These are phyloP conservation scores for Zaprionus kolodkinae DNA, from an alignment of 1,140 invertebrate species.

Conservation along the genomic window DNA sequence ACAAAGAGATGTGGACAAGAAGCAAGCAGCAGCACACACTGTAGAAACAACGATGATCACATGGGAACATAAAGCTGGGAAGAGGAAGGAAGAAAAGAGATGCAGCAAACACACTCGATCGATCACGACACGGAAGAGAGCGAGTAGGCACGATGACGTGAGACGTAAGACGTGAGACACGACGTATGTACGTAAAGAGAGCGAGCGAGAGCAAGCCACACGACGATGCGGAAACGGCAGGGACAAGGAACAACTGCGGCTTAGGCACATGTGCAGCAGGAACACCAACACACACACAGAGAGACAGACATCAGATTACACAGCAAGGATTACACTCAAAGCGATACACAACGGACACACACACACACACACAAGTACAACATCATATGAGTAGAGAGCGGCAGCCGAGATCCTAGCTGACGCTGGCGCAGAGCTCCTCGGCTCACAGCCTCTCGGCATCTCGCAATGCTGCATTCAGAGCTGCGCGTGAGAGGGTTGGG, in stretches of 20 bases:
- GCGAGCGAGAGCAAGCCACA: background rate
- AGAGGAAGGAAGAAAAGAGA: background rate
- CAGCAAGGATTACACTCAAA: background rate
- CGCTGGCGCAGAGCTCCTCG: slow-evolving; percentile 11
- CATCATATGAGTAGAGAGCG: background rate
- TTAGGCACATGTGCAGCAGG: too few relatives aligned
- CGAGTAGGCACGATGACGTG: slow-evolving; percentile 19
- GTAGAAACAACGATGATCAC: slow-evolving; percentile 3
- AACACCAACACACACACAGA: too few relatives aligned
- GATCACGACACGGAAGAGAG: slow-evolving; percentile 32
- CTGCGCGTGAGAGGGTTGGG: too few relatives aligned
- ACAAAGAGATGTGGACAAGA: slow-evolving; percentile 20
- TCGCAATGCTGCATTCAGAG: too few relatives aligned
- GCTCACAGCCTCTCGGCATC: background rate
- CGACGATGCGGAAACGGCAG: slow-evolving; percentile 21
- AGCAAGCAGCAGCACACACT: slow-evolving; percentile 8
- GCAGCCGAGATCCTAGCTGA: background rate
- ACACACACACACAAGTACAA: slow-evolving; percentile 12
- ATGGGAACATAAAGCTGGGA: slow-evolving; percentile 4
- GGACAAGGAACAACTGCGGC: slow-evolving; percentile 16
- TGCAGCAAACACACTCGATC: slow-evolving; percentile 27
- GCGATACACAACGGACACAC: slow-evolving; percentile 10
- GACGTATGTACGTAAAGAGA: background rate
- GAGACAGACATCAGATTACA: background rate
- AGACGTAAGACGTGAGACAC: too few relatives aligned